Base-by-base conservation (phyloP, 2,113 vertebrate genomes). In the Petromus typicus region DNA sequence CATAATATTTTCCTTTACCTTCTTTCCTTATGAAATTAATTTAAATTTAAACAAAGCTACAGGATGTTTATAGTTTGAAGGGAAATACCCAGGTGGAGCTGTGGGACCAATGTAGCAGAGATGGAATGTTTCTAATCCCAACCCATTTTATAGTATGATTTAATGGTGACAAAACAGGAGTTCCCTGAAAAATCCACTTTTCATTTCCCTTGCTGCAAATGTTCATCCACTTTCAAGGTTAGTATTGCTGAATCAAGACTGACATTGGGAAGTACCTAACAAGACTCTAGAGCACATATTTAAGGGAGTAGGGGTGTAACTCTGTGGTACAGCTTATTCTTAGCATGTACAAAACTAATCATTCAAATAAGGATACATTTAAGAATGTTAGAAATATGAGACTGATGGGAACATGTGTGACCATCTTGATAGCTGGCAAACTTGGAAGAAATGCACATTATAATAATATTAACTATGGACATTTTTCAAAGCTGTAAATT, bases 141-240 rank as follows among this genome's bases (percentile, higher is more conserved):
- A 90, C 91, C n/a, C 59, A 59, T 90, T 95, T 93, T 43, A 54
- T 27, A 61, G 45, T 83, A 76, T 94, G 96, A 96, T 51, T 95
- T 95, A 86, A 86, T 66, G 43, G 27, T 89, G 92, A 95, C 92
- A 95, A 88, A 64, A 48, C 20, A 63, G 23, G 30, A 95, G 81
- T 96, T 95, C 45, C 82, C 96, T 95, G 95, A 96, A 96, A 95
- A 96, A 86, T 79, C 67, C n/a, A 66, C 85, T 91, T 94, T 95
- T 64, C 80, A 79, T 92, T 96, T 83, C 54, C 57, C 48, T 86
- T 91, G 69, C 34, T 63, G 18, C 57, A 89, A 71, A 54, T 56
- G n/a, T 85, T 94, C 89, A 66, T 81, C 10, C 18, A 66, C 40
- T 81, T 93, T 83, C 40, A 89, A 89, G 67, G 75, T 91, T 83